Percentiles rank a stretch among this genome's conserved stretches.
Conservation (phyloP, 2,113 vertebrate species). For the Lepidothrix coronata region DNA sequence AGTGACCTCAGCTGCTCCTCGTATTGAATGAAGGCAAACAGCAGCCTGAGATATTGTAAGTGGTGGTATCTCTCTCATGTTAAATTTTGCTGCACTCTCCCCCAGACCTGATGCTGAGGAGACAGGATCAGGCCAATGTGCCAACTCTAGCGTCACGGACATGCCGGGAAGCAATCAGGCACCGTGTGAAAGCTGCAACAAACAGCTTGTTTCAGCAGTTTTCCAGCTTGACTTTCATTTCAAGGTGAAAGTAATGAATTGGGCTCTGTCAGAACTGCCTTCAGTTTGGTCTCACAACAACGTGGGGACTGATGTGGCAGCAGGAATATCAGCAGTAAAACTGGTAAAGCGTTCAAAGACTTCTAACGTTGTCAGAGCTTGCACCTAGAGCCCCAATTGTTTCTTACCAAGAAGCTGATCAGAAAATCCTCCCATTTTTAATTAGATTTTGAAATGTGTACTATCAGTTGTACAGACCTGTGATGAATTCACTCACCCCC, state of each 20-base stretch:
- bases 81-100: not conserved
- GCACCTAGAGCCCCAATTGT: not conserved
- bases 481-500: not conserved
- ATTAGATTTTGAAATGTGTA: not conserved
- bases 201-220: not conserved
- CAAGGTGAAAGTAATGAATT: not conserved
- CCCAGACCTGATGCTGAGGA: not conserved
- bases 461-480: not conserved
- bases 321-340: not conserved
- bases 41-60: accelerated
- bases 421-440: not conserved
- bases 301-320: not conserved
- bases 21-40: no score
- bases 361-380: not conserved
- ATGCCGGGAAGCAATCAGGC: not conserved
- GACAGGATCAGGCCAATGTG: not conserved
- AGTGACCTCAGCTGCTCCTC: not conserved
- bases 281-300: not conserved
- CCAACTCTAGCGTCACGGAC: not conserved
- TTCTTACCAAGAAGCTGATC: not conserved
- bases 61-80: not conserved
- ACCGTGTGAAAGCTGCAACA: not conserved
- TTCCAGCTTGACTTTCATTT: not conserved
- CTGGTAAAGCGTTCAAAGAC: not conserved
- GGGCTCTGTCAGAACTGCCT: not conserved